Evolutionary conservation across 2,797 vertebrate species (phyloP), one percentile per base, ranked within the genome.

Genomic region (Anguilla megastoma): DNA sequence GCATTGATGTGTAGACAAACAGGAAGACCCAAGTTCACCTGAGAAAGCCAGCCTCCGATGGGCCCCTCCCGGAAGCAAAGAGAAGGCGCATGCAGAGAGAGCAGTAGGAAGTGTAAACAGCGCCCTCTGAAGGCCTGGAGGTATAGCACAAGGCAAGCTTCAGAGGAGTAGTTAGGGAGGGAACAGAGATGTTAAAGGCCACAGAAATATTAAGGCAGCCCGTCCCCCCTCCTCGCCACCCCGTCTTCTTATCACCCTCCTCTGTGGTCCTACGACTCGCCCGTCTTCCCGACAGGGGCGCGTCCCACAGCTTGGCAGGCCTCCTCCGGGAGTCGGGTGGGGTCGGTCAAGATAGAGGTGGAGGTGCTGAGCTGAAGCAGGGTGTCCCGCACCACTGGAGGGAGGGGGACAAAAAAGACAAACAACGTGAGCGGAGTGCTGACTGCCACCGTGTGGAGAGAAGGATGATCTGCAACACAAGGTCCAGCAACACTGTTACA

Each of bases 281-380:
- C 95, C 0, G 90, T 85, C 36, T 91, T 91, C 87, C 94, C 92
- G 36, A 41, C 36, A 91, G 89, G 92, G 6, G 93, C 87, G 74
- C 94, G 94, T 10, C 88, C 87, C 83, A 96, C 95, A 0, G 98
- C 97, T 91, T 97, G 94, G 0, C 92, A 91, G 0, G 98, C 98
- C 95, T 99, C 98, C 87, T 98, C 95, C 0, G 96, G 97, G 92
- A 99, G 96, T 90, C 92, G 87, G 0, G 95, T 93, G 0, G 99
- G 98, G 89, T 99, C 96, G 0, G 94, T 96, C 50, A 99, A 96
- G 74, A 99, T 95, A 66, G 98, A 97, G 0, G 98, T 99, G 91
- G 94, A 97, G 18, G 95, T 98, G 92, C 98, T 97, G 89, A 99
- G 95, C 69, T 98, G 97, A 54, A 97, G 95, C 45, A 99, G 97